Base-by-base conservation (phyloP, 37 sponge, comb jelly and placozoan genomes). In the Spongilla lacustris region DNA sequence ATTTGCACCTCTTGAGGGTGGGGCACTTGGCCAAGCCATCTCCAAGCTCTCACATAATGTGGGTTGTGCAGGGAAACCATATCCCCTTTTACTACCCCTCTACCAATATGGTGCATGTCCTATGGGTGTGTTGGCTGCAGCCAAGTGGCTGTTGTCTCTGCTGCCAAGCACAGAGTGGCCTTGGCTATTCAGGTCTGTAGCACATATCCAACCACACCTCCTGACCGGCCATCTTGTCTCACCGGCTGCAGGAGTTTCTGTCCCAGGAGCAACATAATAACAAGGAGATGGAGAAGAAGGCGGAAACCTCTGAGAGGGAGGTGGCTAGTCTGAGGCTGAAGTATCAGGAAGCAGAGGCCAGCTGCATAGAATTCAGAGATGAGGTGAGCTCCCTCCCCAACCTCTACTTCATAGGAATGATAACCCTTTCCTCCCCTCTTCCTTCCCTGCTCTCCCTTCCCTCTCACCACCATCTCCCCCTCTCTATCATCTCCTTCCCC, bases 221-320 rank as follows among this genome's bases (percentile, higher is more conserved):
- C 46, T 46, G 46, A 5, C 46, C n/a, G n/a, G n/a, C n/a, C n/a
- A n/a, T n/a, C n/a, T n/a, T n/a, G n/a, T n/a, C n/a, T n/a, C n/a
- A n/a, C n/a, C n/a, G n/a, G n/a, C n/a, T n/a, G 50, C 68, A 89
- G 79, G 89, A 93, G 49, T 96, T 96, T 78, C 76, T 91, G 67
- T 89, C 91, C 19, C 37, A 67, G 36, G 96, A 96, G 78, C 86
- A 89, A 68, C 30, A 85, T 24, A 97, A 99, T 86, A 97, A 97
- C 71, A 84, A 75, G 19, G 99, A 99, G 74, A 85, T 86, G 76
- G 96, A 95, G 50, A 99, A 95, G 83, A 91, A 74, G 72, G 66
- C 93, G 23, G 84, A 77, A 74, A 36, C 73, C 4, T 48, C 93
- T 32, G 97, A 98, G 81, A 74, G 95, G 27, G 69, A 86, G 82